Conservation (phyloP, 2,888 invertebrate genomes). For the Dichetophora obliterata region DNA sequence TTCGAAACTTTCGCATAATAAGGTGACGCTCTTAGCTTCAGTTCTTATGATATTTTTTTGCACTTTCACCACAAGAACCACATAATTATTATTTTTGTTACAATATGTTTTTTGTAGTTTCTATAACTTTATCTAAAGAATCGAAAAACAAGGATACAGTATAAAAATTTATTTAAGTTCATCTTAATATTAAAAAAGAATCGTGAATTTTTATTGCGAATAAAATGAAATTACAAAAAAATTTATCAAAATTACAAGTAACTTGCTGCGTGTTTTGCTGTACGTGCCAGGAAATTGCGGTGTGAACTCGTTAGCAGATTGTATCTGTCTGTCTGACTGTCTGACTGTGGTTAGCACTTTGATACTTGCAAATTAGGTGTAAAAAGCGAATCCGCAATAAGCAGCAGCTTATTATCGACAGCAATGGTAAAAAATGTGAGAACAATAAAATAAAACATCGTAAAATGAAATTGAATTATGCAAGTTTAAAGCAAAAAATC, state of each 20-base stretch:
- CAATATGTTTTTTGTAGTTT: too few relatives aligned
- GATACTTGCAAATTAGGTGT: conserved; percentile 35
- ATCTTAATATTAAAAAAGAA: background rate
- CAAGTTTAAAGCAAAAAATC: background rate
- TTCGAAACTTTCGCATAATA: too few relatives aligned
- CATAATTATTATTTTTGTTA: background rate
- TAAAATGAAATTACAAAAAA: background rate
- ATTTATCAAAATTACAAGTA: conserved; percentile 14
- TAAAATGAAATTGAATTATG: too few relatives aligned
- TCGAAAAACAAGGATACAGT: background rate
- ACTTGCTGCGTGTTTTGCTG: conserved; percentile 21
- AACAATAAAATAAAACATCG: too few relatives aligned
- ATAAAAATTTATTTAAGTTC: background rate
- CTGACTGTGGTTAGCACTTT: background rate
- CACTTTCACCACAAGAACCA: conserved; percentile 27
- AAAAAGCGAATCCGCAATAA: conserved; percentile 13
- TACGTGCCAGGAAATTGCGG: conserved; percentile 57
- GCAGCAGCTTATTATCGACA: background rate
- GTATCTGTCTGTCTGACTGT: background rate
- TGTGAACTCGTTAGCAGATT: conserved; percentile 52
- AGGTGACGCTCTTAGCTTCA: background rate
- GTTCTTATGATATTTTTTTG: background rate
- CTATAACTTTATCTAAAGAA: too few relatives aligned
- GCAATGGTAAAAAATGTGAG: background rate
- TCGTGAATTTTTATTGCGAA: background rate